Percentiles rank a stretch among this genome's conserved stretches.
phyloP scores from a whole-genome alignment of 2,888 invertebrate genomes.

The Phyllotreta cruciferae region DNA sequence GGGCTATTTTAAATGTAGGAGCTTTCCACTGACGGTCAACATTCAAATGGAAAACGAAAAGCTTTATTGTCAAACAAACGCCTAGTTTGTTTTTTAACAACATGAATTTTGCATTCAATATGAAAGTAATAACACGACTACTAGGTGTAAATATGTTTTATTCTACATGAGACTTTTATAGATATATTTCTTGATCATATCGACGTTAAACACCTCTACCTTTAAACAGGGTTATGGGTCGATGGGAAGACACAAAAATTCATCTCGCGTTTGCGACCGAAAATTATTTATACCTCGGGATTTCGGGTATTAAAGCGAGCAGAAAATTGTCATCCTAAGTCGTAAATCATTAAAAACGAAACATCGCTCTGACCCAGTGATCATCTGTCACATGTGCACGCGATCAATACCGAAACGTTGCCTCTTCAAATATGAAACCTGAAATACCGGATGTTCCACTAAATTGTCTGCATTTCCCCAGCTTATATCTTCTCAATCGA shows the following conservation, averaged over 20 bases:
- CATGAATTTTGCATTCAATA: too few relatives aligned
- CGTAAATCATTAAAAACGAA: constrained; percentile 10
- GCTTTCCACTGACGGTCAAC: too few relatives aligned
- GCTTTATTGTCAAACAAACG: too few relatives aligned
- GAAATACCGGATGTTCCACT: constrained; percentile 5
- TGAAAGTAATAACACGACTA: too few relatives aligned
- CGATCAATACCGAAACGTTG: constrained; percentile 17
- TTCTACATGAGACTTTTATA: too few relatives aligned
- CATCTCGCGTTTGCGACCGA: not conserved
- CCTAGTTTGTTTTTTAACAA: too few relatives aligned
- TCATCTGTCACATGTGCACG: constrained; percentile 15
- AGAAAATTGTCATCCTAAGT: constrained; percentile 6
- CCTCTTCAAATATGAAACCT: constrained; percentile 13
- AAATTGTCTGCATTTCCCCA: constrained; percentile 7
- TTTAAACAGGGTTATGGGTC: too few relatives aligned
- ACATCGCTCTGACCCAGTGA: constrained; percentile 17
- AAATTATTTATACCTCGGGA: constrained; percentile 3
- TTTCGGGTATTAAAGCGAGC: constrained; percentile 10
- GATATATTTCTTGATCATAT: too few relatives aligned
- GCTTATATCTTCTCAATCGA: constrained; percentile 10
- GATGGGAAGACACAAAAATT: not conserved
- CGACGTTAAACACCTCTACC: too few relatives aligned
- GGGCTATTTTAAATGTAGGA: too few relatives aligned
- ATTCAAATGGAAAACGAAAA: too few relatives aligned
- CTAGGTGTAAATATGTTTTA: too few relatives aligned